Evolutionary conservation across 2,888 invertebrate species (phyloP).

Genomic region (Synanthedon formicaeformis): DNA sequence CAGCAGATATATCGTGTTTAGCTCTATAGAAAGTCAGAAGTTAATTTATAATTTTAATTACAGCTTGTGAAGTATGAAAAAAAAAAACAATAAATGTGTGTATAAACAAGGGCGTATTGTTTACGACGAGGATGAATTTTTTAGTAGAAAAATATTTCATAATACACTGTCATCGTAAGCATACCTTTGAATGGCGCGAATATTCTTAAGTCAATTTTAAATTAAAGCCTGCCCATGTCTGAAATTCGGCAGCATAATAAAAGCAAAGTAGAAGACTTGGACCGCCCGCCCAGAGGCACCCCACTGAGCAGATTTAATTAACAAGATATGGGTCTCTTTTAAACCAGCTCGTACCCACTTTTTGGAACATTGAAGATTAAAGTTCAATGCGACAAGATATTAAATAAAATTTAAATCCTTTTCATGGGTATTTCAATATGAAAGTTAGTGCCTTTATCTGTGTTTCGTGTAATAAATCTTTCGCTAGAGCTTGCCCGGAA

Average conservation of each 20-base stretch:
- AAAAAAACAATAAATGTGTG: too few relatives aligned
- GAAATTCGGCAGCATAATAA: conserved; percentile 57
- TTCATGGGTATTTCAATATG: neutral
- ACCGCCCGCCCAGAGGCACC: conserved; percentile 48
- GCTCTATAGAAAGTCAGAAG: too few relatives aligned
- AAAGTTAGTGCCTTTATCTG: neutral
- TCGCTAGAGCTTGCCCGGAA: neutral
- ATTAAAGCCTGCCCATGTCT: conserved; percentile 56
- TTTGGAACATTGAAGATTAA: conserved; percentile 61
- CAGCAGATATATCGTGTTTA: too few relatives aligned
- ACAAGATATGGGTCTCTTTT: conserved; percentile 67
- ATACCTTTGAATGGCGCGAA: neutral
- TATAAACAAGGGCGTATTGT: too few relatives aligned
- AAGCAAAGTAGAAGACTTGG: conserved; percentile 37
- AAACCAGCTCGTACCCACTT: conserved; percentile 60
- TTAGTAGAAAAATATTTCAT: neutral
- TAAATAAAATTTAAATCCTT: conserved; percentile 23
- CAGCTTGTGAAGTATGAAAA: too few relatives aligned
- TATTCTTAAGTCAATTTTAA: conserved; percentile 53
- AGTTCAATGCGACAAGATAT: conserved; percentile 56
- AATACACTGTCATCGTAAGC: neutral
- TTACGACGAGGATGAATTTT: too few relatives aligned
- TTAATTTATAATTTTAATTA: too few relatives aligned
- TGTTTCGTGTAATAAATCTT: neutral
- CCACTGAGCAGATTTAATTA: conserved; percentile 67